Base-by-base conservation (phyloP, 1,140 invertebrate genomes). In the Eupristina koningsbergeri region DNA sequence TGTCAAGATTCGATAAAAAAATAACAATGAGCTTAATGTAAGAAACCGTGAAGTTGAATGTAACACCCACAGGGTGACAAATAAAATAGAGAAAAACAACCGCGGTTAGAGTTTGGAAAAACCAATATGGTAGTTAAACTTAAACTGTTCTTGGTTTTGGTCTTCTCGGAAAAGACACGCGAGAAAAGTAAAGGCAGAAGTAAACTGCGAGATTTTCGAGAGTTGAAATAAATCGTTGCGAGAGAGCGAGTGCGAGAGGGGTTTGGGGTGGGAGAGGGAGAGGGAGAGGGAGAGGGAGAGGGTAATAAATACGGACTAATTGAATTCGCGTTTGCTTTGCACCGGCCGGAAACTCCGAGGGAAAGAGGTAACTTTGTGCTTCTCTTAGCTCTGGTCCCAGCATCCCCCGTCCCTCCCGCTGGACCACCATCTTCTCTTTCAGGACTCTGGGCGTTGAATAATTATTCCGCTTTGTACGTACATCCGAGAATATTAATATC, bases 401-500 rank as follows among this genome's bases (percentile, higher is more conserved):
- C 31, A 39, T 26, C 69, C 39, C 7, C 69, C 36, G 41, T 1
- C 69, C 69, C n/a, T n/a, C n/a, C 41, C 26, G 29, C 63, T 64
- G 22, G 36, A n/a, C 36, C 58, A 13, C 69, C 82, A 67, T 39
- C 36, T 15, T 53, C 85, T 79, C 83, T 85, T 80, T 86, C 84
- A 85, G 84, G 81, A 84, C 85, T 64, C 67, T 81, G 86, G 86
- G 84, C 87, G 86, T 88, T 91, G 88, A 91, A 90, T 91, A 90
- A 91, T 90, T 89, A 89, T 89, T 89, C 87, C 88, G 89, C 88
- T 91, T 91, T 89, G 89, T 89, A 90, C 86, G 88, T 89, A 89
- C 87, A 89, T 88, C 88, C 89, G 86, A 88, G 88, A 90, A 89
- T 91, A 91, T 91, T 91, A 91, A 91, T 89, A 90, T 89, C 89